Base-by-base conservation (phyloP, 2,888 invertebrate species). In the Noctua pronuba region DNA sequence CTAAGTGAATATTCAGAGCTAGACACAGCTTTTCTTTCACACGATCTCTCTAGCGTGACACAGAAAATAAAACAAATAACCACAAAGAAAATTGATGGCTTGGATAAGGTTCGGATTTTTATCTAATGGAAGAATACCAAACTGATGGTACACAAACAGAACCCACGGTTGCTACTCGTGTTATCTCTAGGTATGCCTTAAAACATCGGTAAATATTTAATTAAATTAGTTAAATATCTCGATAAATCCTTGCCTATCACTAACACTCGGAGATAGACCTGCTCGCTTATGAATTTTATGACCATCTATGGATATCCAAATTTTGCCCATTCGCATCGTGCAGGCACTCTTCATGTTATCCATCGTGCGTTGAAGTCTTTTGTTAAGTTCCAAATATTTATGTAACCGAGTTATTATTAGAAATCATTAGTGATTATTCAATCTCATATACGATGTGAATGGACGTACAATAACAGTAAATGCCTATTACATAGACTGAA, bases 361-460 rank as follows among this genome's bases (percentile, higher is more conserved):
- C 74, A 80, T 88, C 86, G 90, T 90, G 92, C 95, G 94, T 95
- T 95, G 92, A 94, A 92, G 92, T 95, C 95, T 95, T 94, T 95
- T 93, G 90, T 94, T 87, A 79, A 80, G 77, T 78, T 84, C 31
- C 52, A 73, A 69, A 76, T 67, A 77, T 86, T 79, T 80, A 73
- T 72, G 64, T 77, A 83, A 80, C 67, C 49, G 31, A 38, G 38
- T 49, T 65, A 86, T 77, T 68, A 72, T 73, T 74, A 71, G 83
- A 62, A 79, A 79, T 64, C 49, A 67, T 75, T 70, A 71, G 18
- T 10, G 44, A 68, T 70, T 75, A 62, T 66, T 66, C 60, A 81
- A 85, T 66, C 52, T 70, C 69, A 66, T 55, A 62, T 65, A 73
- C 69, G 71, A 80, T 73, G 67, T 77, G 74, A 82, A 82, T 79